Percentiles rank a stretch among this genome's conserved stretches.
phyloP scores from a whole-genome alignment of 1,140 invertebrate species.

The Drosophila rhopaloa region DNA sequence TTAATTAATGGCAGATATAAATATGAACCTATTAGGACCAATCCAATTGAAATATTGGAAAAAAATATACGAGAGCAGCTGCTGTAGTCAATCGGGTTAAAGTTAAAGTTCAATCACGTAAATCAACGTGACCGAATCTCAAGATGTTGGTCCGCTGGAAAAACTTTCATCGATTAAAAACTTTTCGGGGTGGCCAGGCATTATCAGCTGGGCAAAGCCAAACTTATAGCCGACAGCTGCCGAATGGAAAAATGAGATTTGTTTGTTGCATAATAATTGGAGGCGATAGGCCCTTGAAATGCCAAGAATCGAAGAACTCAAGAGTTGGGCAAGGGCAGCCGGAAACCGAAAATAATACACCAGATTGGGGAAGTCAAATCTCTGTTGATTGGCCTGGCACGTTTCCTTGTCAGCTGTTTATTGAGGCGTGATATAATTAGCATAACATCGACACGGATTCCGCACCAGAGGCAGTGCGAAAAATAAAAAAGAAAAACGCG shows the following conservation, averaged over 20 bases:
- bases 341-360: slow-evolving; percentile 16
- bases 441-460: slow-evolving; percentile 56
- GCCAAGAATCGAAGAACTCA: slow-evolving; percentile 44
- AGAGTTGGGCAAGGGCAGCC: slow-evolving; percentile 3
- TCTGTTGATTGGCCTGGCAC: slow-evolving; percentile 48
- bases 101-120: slow-evolving; percentile 71
- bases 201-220: slow-evolving; percentile 58
- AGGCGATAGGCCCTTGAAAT: slow-evolving; percentile 34
- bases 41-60: slow-evolving; percentile 23
- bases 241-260: slow-evolving; percentile 58
- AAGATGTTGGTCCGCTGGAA: slow-evolving; percentile 30
- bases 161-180: slow-evolving; percentile 80
- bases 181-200: slow-evolving; percentile 50
- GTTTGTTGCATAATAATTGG: slow-evolving; percentile 73
- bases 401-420: slow-evolving; percentile 55
- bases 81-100: slow-evolving; percentile 60
- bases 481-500: neutral
- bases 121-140: slow-evolving; percentile 9
- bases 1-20: neutral
- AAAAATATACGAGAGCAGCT: slow-evolving; percentile 39
- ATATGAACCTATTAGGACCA: slow-evolving; percentile 13
- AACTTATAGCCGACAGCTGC: slow-evolving; percentile 62
- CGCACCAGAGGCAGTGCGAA: slow-evolving; percentile 7
- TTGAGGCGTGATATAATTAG: slow-evolving; percentile 78
- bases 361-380: slow-evolving; percentile 13